Evolutionary conservation across 2,888 invertebrate species (phyloP), one percentile per base, ranked within the genome.

Genomic region (Dyspetes luteomarginatus): DNA sequence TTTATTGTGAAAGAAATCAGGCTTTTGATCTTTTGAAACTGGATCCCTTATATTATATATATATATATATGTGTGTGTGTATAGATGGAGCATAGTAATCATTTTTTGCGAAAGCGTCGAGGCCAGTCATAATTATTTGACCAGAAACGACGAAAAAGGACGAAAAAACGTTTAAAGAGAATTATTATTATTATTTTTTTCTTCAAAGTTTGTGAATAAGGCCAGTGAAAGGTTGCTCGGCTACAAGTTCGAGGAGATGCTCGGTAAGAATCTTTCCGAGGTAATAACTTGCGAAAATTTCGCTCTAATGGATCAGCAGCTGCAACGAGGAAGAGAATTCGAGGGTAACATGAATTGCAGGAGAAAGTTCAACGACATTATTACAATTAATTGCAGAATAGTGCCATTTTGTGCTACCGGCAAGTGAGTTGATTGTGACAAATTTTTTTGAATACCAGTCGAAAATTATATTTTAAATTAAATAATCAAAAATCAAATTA

Each of bases 171-270:
- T 65, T 48, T 58, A 30, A 22, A 9, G 26, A 19, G 12, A 28
- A 48, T 19, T 50, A 58, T 72, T 60, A n/a, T 50, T 64, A 81
- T 65, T 77, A 55, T 50, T 56, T 69, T 55, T 58, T 50, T 84
- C 69, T 30, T 92, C 92, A 58, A 93, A 98, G 97, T 96, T 97
- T 91, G 95, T 97, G 85, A 98, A 98, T 92, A 95, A 96, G 88
- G 95, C 97, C 22, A 96, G 96, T 92, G 97, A 97, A 92, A 95
- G 96, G 82, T 93, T 97, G 84, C 94, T 98, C 83, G 97, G 98
- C 48, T 95, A 94, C 92, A 94, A 94, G 85, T 93, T 93, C 85
- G 95, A 94, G 67, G 95, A 96, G 82, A 92, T 95, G 30, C 86
- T 94, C 22, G 95, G 95, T 12, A 94, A 93, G 89, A 94, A 94